A percentile compares a stretch with the other conserved stretches of the same genome.
These are phyloP conservation scores for Cetonia aurata DNA, from an alignment of 2,888 invertebrate genomes.

Conservation along the genomic window DNA sequence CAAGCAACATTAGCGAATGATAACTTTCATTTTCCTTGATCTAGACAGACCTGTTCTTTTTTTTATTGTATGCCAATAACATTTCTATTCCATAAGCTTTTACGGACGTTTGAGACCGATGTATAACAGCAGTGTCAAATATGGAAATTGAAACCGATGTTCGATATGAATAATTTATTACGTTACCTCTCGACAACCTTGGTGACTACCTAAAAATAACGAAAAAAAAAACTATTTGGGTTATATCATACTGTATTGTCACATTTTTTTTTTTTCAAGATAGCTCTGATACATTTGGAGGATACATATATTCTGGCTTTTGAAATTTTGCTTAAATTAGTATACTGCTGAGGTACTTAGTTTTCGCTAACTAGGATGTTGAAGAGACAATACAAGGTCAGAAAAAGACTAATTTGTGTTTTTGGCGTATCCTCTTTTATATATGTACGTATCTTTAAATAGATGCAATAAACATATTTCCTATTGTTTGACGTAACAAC, in stretches of 20 bases:
- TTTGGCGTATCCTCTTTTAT: too few species aligned
- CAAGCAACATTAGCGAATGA: slow-evolving; percentile 7
- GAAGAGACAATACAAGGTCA: too few species aligned
- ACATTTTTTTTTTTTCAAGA: too few species aligned
- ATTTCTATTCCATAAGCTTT: slow-evolving; percentile 15
- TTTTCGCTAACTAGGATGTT: too few species aligned
- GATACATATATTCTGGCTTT: too few species aligned
- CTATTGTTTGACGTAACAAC: too few species aligned
- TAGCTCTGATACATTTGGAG: too few species aligned
- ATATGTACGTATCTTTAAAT: too few species aligned
- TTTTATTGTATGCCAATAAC: slow-evolving; percentile 14
- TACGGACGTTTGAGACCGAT: slow-evolving; percentile 17
- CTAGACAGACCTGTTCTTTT: slow-evolving; percentile 30
- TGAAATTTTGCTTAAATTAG: too few species aligned
- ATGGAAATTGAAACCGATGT: slow-evolving; percentile 39
- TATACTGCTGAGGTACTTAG: too few species aligned
- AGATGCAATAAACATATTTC: too few species aligned
- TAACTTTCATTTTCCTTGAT: slow-evolving; percentile 40
- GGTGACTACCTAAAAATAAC: slow-evolving; percentile 1
- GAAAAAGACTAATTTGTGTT: too few species aligned
- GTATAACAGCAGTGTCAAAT: slow-evolving; percentile 12
- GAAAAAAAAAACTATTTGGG: slow-evolving; percentile 14
- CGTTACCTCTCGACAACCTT: slow-evolving; percentile 6
- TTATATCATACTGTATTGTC: slow-evolving; percentile 10
- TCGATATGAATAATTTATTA: slow-evolving; percentile 35